Evolutionary conservation across 2,113 vertebrate genomes (phyloP).

Genomic region (Plecturocebus donacophilus): DNA sequence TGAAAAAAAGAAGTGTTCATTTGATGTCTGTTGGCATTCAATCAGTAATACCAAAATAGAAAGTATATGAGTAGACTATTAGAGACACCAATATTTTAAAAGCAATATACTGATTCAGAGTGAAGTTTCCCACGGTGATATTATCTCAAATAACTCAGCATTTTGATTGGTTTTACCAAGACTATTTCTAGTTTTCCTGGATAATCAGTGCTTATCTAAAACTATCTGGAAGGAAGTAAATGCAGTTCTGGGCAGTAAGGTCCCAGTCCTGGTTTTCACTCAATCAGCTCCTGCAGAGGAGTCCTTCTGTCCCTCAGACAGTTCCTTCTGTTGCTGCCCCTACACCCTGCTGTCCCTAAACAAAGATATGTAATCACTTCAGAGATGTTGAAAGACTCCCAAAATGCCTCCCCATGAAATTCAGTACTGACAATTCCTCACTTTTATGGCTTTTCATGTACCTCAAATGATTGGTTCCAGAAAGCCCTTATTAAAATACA

Average conservation of each 20-base stretch:
- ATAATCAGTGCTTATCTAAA: not conserved
- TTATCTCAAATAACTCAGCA: not conserved
- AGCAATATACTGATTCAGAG: constrained; percentile 12
- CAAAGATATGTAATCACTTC: constrained; percentile 14
- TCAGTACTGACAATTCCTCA: constrained; percentile 12
- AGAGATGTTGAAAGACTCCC: not conserved
- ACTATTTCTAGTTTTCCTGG: constrained; percentile 25
- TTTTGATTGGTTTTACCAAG: constrained; percentile 32
- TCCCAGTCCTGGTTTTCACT: not conserved
- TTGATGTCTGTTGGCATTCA: constrained; percentile 35
- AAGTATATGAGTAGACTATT: constrained; percentile 44
- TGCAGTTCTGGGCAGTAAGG: not conserved
- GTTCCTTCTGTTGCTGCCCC: not conserved
- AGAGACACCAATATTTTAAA: constrained; percentile 49
- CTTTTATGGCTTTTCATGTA: constrained; percentile 30
- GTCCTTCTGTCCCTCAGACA: not conserved
- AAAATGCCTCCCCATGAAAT: constrained; percentile 13
- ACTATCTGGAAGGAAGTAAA: not conserved
- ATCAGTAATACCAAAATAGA: not conserved
- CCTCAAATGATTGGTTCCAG: constrained; percentile 43
- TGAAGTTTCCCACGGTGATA: not conserved
- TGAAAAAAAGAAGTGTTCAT: constrained; percentile 31
- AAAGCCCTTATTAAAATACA: constrained; percentile 55
- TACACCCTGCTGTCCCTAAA: not conserved
- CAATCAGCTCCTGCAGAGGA: not conserved